Evolutionary conservation across 2,797 vertebrate species (phyloP), one percentile per base, ranked within the genome.

Genomic region (Glyptemys insculpta): DNA sequence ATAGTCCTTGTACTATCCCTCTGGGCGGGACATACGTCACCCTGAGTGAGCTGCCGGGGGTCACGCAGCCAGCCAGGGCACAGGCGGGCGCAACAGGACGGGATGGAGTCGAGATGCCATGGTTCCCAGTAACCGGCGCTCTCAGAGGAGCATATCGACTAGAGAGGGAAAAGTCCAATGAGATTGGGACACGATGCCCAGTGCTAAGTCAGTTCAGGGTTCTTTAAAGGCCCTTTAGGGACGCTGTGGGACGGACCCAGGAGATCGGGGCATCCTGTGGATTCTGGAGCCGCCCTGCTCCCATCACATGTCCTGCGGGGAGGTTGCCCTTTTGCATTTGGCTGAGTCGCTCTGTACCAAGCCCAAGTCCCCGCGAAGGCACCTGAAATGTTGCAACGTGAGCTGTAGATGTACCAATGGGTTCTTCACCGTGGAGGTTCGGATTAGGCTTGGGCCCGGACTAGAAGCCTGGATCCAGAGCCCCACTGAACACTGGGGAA

Each of bases 121-220:
- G 50, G 34, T 80, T 49, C 52, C 68, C 44, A 2, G 21, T 76
- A 84, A 3, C 1, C 68, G 79, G 54, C 54, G 2, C 23, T 93
- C 81, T 1, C 34, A 5, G 37, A 81, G 85, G 87, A 68, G 90
- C 82, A 80, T 4, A 0, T 1, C 27, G 80, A 31, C 59, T 27
- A 3, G 34, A 47, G 82, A 34, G 49, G 85, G 95, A 27, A 83
- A 87, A 92, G 68, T 56, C 81, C 19, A 10, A 29, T 31, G 54
- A 68, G 6, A 79, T 62, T 50, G 6, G 31, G 81, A 31, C 0
- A 2, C 34, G 47, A 16, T n/a, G 8, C 2, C 0, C 1, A 0
- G 18, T 0, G 23, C 50, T 0, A 1, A 54, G 72, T 23, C 80
- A 59, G 50, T 12, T 8, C 12, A 2, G 14, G n/a, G 23, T 1